Evolutionary conservation across 1,140 invertebrate genomes (phyloP).

Genomic region (Lamellibrachia luymesi): DNA sequence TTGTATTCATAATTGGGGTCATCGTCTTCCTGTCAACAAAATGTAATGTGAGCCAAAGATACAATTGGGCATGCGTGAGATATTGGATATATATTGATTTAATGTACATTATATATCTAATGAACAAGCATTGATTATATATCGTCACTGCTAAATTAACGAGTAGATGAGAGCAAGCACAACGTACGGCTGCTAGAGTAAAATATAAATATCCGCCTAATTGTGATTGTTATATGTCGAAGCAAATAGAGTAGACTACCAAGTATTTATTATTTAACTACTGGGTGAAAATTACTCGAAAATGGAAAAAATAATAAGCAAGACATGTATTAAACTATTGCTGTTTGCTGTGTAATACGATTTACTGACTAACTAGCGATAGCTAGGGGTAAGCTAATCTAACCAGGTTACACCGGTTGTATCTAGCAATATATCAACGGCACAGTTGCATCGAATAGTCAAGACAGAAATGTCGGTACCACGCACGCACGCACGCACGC

Average conservation of each 20-base stretch:
- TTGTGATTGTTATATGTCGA: not conserved
- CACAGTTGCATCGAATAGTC: too few species aligned
- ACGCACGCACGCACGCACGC: too few species aligned
- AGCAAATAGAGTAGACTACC: too few species aligned
- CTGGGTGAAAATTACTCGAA: not conserved
- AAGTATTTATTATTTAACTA: not conserved
- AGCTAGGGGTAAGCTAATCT: not conserved
- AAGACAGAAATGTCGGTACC: too few species aligned
- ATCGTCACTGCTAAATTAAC: not conserved
- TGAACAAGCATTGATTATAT: not conserved
- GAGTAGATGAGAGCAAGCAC: not conserved
- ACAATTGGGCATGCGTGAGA: not conserved
- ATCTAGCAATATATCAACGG: not conserved
- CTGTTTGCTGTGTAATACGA: too few species aligned
- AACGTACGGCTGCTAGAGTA: not conserved
- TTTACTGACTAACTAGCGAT: not conserved
- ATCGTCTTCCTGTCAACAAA: conserved; percentile 22
- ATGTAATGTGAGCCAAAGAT: not conserved
- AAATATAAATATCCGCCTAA: not conserved
- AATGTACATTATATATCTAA: not conserved
- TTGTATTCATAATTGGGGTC: conserved; percentile 50
- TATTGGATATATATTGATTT: not conserved
- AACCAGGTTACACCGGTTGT: not conserved
- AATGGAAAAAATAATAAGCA: not conserved
- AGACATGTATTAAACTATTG: not conserved